These are phyloP conservation scores for Gorsachius magnificus DNA, from an alignment of 2,797 vertebrate species.

Conservation along the genomic window DNA sequence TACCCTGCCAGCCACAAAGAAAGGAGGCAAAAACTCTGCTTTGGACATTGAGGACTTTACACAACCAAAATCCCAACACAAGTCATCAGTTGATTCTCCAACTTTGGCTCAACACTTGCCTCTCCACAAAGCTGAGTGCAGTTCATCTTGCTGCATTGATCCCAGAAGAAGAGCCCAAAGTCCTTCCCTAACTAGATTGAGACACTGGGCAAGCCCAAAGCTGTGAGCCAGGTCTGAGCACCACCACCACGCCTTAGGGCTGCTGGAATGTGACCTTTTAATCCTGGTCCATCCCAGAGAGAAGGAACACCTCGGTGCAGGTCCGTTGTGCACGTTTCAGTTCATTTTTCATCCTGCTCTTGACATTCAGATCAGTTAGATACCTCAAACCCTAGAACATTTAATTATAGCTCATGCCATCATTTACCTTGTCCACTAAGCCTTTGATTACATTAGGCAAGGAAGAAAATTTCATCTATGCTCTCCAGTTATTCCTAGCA, in stretches of 20 bases:
- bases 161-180: background rate
- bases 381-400: constrained; percentile 1
- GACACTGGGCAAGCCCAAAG: background rate
- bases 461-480: constrained; percentile 29
- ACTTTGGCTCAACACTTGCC: background rate
- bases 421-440: constrained; percentile 34
- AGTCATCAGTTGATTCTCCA: background rate
- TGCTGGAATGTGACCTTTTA: background rate
- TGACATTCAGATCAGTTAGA: background rate
- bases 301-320: background rate
- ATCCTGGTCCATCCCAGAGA: background rate
- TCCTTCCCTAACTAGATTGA: background rate
- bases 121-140: background rate
- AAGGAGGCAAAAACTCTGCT: background rate
- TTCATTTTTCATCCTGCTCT: background rate
- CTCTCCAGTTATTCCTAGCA: background rate
- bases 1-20: background rate
- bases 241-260: fast-evolving
- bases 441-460: constrained; percentile 21
- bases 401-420: constrained; percentile 7
- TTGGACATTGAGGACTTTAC: background rate
- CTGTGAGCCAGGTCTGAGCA: background rate
- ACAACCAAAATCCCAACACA: background rate
- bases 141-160: background rate
- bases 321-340: fast-evolving